phyloP scores from a whole-genome alignment of 2,888 invertebrate species.

The Ethmia dodecea region DNA sequence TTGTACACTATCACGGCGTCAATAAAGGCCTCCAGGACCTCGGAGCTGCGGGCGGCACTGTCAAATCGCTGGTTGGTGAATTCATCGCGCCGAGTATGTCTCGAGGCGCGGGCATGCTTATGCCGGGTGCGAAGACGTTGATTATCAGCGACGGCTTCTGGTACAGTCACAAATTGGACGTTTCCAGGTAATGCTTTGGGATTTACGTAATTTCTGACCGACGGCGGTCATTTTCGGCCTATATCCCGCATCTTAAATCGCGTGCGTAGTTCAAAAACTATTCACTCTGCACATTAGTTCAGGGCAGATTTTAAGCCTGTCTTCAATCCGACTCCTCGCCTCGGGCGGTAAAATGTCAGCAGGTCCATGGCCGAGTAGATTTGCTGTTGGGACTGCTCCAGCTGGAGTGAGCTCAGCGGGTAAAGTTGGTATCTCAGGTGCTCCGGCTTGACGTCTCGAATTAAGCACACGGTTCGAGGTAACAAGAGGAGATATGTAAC shows the following conservation, averaged over 20 bases:
- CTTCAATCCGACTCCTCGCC: slow-evolving; percentile 14
- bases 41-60: no score
- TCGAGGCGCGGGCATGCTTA: no score
- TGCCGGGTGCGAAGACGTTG: no score
- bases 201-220: not conserved
- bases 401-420: slow-evolving; percentile 15
- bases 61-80: no score
- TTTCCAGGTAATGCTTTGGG: not conserved
- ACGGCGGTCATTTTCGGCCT: not conserved
- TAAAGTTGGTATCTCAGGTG: slow-evolving; percentile 14
- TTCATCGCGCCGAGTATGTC: no score
- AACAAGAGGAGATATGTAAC: not conserved
- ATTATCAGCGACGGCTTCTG: not conserved
- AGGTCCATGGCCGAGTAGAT: slow-evolving; percentile 16
- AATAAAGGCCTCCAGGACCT: no score
- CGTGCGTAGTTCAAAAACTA: not conserved
- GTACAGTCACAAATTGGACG: not conserved
- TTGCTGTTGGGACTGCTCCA: slow-evolving; percentile 12
- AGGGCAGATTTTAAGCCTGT: not conserved
- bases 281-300: slow-evolving; percentile 1
- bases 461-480: not conserved
- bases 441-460: not conserved
- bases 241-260: slow-evolving; percentile 2
- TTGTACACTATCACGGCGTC: no score
- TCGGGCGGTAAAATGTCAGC: slow-evolving; percentile 15